Evolutionary conservation across 1,140 invertebrate species (phyloP), one percentile per base, ranked within the genome.

Genomic region (Sesamia nonagrioides): DNA sequence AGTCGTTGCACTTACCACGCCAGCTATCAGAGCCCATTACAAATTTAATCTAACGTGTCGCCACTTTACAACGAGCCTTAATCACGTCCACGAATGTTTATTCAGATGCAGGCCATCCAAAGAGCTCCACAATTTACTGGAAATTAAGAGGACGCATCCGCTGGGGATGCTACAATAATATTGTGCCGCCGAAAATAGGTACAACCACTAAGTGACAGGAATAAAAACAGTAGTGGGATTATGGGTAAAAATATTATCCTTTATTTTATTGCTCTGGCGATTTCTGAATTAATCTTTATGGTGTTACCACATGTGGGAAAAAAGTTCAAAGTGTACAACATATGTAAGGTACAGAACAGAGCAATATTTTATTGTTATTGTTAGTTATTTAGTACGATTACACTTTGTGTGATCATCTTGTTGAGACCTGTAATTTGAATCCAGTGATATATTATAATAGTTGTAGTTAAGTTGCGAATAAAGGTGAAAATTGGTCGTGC

Each of bases 101-200:
- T 93, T 93, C 93, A 94, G 93, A 89, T 94, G 93, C 87, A 86
- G 88, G 71, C 86, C 88, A 89, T 94, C 92, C 82, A 82, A 88
- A 82, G 87, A 89, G 91, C 79, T 88, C 85, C 85, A 90, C 91
- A 91, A 94, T 93, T 86, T 92, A 91, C 89, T 93, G 88, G 89
- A 93, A 94, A 94, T 93, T 91, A 93, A 93, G 93, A 93, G 93
- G 88, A 88, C 86, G 87, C 91, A 89, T 91, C 85, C 86, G 82
- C 68, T 78, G 85, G 89, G 89, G 89, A 92, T 91, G 85, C 88
- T 94, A 93, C 77, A 92, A 94, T 89, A 94, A 94, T 90, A 94
- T 86, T 89, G 86, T 80, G 84, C 79, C 68, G 82, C 86, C 91
- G 80, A 91, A 94, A 94, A 93, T 93, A n/a, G n/a, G n/a, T n/a